Evolutionary conservation across 1,140 invertebrate species (phyloP), one percentile per base, ranked within the genome.

Genomic region (Uloborus diversus): DNA sequence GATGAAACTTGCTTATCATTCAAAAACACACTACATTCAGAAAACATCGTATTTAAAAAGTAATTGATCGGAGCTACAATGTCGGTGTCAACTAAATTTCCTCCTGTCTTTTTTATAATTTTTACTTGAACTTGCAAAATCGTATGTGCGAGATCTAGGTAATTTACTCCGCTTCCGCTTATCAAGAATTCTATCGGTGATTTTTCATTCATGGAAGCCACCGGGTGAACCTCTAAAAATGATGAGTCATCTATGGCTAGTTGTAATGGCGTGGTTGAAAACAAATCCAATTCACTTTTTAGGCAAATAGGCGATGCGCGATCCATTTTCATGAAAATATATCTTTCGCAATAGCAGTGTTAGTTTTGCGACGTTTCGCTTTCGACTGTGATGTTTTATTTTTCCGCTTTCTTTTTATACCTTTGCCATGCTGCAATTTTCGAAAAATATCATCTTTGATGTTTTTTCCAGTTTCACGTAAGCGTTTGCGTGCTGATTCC

Each of bases 41-140:
- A 65, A 42, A 65, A 65, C n/a, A 37, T 5, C 9, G 62, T 65
- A 65, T 65, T 65, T 30, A 65, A 65, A 27, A n/a, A n/a, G n/a
- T n/a, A n/a, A n/a, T n/a, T n/a, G n/a, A n/a, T n/a, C n/a, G n/a
- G n/a, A n/a, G n/a, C 35, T 0, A 65, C 35, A 4, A 5, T 7
- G 9, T 65, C 62, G 2, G 37, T 5, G 2, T 25, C 32, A 17
- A 13, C 62, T 1, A 65, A 5, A 14, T 20, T 42, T 17, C 5
- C 1, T 9, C 25, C 14, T 42, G 2, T 42, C 42, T 42, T 65
- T 20, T 65, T 65, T 7, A 1, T 27, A 28, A 65, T 42, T 65
- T 65, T 65, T 13, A 65, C 11, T n/a, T n/a, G n/a, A n/a, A n/a
- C n/a, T n/a, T n/a, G n/a, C n/a, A n/a, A n/a, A 7, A 23, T 25